These are phyloP conservation scores for Egretta garzetta DNA, from an alignment of 2,113 vertebrate species.

Conservation along the genomic window DNA sequence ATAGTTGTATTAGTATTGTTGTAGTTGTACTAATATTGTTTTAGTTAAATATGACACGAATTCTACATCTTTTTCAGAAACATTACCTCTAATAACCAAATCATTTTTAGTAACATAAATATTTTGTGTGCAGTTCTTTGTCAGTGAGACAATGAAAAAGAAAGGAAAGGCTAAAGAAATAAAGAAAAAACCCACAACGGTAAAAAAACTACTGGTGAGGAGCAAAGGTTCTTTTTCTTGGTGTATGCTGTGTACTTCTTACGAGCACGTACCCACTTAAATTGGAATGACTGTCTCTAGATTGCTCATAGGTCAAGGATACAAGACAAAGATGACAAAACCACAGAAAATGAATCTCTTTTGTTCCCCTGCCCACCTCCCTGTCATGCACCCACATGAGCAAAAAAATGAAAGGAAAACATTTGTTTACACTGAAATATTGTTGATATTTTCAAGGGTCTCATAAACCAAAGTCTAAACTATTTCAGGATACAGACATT, in stretches of 20 bases:
- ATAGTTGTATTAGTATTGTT: neutral
- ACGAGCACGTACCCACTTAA: neutral
- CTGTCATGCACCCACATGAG: neutral
- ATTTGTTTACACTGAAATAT: neutral
- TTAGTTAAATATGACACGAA: neutral
- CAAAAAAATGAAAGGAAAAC: neutral
- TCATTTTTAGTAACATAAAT: neutral
- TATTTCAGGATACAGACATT: neutral
- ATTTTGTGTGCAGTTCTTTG: neutral
- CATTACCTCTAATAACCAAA: neutral
- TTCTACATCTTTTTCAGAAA: neutral
- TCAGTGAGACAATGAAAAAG: neutral
- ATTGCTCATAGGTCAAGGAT: neutral
- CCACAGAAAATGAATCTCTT: neutral
- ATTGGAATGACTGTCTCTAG: neutral
- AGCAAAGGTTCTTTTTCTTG: neutral
- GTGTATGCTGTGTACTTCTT: neutral
- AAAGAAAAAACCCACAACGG: neutral
- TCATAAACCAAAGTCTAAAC: neutral
- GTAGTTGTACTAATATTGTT: neutral
- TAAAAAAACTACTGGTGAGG: neutral
- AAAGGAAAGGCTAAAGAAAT: neutral
- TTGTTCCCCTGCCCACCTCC: neutral
- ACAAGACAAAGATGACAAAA: neutral
- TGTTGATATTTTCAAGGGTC: neutral